Conservation (phyloP, 2,113 vertebrate species). For the Phainopepla nitens region DNA sequence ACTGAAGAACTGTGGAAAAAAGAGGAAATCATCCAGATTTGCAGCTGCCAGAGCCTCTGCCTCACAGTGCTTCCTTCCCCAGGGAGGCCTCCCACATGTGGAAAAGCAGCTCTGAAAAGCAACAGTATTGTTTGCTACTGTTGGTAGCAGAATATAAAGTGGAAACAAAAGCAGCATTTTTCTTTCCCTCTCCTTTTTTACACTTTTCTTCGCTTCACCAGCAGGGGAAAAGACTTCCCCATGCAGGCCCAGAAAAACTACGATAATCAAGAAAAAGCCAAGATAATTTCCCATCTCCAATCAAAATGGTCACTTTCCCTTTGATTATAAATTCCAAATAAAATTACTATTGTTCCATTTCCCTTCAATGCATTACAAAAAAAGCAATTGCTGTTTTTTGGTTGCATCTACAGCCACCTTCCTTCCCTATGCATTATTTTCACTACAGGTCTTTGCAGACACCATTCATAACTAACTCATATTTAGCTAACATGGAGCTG, state of each 20-base stretch:
- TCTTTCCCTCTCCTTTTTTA: neutral
- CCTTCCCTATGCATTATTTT: neutral
- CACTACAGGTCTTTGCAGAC: neutral
- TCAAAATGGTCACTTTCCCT: neutral
- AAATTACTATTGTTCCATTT: neutral
- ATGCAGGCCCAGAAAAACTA: neutral
- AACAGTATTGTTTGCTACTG: neutral
- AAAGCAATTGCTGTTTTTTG: neutral
- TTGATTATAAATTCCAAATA: slow-evolving; percentile 3
- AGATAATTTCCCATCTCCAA: slow-evolving; percentile 21
- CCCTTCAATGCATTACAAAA: neutral
- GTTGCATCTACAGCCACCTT: neutral
- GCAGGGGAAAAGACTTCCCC: neutral
- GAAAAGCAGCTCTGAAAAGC: neutral
- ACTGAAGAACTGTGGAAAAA: neutral
- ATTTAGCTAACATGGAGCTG: neutral
- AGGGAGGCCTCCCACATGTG: neutral
- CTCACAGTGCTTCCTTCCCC: neutral
- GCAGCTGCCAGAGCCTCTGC: neutral
- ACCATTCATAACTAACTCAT: neutral
- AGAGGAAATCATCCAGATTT: neutral
- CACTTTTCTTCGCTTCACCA: neutral
- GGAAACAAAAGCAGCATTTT: neutral
- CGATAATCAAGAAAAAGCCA: neutral
- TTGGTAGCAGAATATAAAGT: neutral